A percentile compares a stretch with the other conserved stretches of the same genome.
Conservation (phyloP, 2,797 vertebrate genomes). For the Capromys pilorides region DNA sequence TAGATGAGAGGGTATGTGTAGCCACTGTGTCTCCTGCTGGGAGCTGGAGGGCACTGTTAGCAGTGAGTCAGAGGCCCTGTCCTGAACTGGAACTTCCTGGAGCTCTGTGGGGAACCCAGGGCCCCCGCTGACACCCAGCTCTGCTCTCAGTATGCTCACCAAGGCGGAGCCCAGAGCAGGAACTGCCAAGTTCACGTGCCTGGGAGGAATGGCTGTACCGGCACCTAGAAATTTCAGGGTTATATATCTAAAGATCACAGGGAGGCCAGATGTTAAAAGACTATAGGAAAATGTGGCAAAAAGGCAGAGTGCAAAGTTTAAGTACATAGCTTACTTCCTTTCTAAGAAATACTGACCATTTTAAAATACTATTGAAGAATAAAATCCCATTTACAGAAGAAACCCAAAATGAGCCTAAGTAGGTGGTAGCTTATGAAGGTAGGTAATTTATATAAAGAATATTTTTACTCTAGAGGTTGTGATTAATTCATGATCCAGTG, state of each 20-base stretch:
- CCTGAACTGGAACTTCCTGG: background rate
- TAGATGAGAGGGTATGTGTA: no score
- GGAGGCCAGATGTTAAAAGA: background rate
- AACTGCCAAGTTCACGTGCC: background rate
- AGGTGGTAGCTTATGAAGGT: background rate
- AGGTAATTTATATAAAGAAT: background rate
- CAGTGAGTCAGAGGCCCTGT: background rate
- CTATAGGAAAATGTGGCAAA: background rate
- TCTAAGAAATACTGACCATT: background rate
- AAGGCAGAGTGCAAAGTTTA: background rate
- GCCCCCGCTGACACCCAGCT: accelerated
- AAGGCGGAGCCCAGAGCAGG: accelerated
- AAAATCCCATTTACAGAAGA: conserved; percentile 27
- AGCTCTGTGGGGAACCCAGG: background rate
- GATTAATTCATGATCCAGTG: no score
- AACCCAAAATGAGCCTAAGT: background rate
- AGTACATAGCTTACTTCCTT: background rate
- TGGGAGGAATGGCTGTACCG: background rate
- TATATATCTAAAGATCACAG: background rate
- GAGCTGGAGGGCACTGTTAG: background rate
- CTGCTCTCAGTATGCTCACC: background rate
- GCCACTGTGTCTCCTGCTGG: background rate
- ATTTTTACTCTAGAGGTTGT: background rate
- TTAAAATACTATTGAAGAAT: conserved; percentile 7
- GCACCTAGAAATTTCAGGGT: background rate